Percentiles rank a stretch among this genome's conserved stretches.
phyloP scores from a whole-genome alignment of 2,888 invertebrate species.

The Pandemis cinnamomeana region DNA sequence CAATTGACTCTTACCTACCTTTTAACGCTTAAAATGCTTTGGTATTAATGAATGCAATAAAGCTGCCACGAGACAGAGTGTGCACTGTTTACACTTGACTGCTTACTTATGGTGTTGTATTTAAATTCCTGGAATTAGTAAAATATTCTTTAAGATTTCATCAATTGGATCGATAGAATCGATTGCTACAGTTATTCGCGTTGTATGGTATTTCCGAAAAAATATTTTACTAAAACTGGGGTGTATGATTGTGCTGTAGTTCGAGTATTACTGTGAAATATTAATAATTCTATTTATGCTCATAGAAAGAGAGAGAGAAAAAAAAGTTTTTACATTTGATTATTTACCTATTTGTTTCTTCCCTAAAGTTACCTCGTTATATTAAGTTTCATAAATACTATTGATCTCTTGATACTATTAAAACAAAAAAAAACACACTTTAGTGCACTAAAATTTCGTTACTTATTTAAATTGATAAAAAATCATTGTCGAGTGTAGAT shows the following conservation, averaged over 20 bases:
- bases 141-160: constrained; percentile 2
- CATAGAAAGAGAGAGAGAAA: not conserved
- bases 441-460: not conserved
- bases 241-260: not conserved
- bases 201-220: not conserved
- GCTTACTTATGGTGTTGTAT: constrained; percentile 60
- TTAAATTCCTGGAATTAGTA: constrained; percentile 44
- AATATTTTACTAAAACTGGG: constrained; percentile 28
- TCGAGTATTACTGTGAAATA: not conserved
- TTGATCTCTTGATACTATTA: not conserved
- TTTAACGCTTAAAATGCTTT: constrained; percentile 71
- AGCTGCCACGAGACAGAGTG: constrained; percentile 83
- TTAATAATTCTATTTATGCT: not conserved
- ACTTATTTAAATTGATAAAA: not conserved
- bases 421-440: not conserved
- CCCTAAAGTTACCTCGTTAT: not conserved
- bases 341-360: not conserved
- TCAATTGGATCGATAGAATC: not conserved
- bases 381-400: not conserved
- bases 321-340: not conserved
- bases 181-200: not conserved
- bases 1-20: constrained; percentile 54
- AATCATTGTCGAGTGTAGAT: not conserved
- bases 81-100: constrained; percentile 66
- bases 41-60: constrained; percentile 72